Evolutionary conservation across 1,140 invertebrate species (phyloP), one percentile per base, ranked within the genome.

Genomic region (Rhyzopertha dominica): DNA sequence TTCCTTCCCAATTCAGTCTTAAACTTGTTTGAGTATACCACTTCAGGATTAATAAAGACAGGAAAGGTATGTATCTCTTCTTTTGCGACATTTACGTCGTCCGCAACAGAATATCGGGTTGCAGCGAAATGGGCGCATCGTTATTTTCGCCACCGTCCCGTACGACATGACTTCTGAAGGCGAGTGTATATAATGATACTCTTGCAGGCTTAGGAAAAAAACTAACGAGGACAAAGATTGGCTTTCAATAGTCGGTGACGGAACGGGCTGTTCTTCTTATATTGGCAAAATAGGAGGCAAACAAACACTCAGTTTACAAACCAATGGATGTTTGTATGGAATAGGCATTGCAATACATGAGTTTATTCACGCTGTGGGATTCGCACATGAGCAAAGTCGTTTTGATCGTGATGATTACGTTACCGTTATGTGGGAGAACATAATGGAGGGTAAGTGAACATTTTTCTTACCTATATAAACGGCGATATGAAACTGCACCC

Each of bases 301-400:
- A 37, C 84, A 87, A 62, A 79, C 84, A 49, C 72, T 87, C 0
- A 87, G 87, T 62, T 69, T 87, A 2, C 82, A 88, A 58, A 68
- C 70, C 0, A 82, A 84, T 1, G 47, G 50, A 1, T 59, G 58
- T 22, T n/a, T n/a, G n/a, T n/a, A n/a, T n/a, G n/a, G n/a, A n/a
- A 80, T 83, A 26, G 82, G 85, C 3, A 87, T 85, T 0, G 73
- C 85, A n/a, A 69, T 86, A 20, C 90, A 94, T 55, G 90, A 95
- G 63, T 64, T 94, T 48, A 83, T 91, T 74, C 90, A 95, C 53
- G 82, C 85, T 0, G 56, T 86, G 13, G 90, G 90, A 1, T 92
- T 93, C 65, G 75, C 86, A 58, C 90, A 95, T 62, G 89, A 93
- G 59, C 90, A 93, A 61, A 90, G 82, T 53, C 74, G 89, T 17